Evolutionary conservation across 2,797 vertebrate genomes (phyloP).

Genomic region (Poeciliopsis gracilis): DNA sequence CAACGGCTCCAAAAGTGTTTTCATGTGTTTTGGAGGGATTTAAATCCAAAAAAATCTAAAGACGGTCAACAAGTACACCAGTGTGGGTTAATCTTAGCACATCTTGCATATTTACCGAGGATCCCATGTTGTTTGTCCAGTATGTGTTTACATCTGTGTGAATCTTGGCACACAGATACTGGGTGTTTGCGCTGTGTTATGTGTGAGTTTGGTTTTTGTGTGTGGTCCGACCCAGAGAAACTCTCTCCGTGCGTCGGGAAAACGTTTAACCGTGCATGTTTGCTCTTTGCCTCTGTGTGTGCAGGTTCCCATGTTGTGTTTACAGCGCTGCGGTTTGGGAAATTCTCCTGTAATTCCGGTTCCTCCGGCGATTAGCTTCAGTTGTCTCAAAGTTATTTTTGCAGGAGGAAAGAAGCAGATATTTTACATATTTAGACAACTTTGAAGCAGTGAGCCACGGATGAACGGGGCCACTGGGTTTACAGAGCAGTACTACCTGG

Average conservation of each 20-base stretch:
- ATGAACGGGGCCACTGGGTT: constrained; percentile 47
- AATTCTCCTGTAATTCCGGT: constrained; percentile 48
- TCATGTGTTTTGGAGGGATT: not conserved
- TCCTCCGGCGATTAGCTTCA: constrained; percentile 47
- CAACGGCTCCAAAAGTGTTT: constrained; percentile 6
- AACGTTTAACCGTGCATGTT: constrained; percentile 3
- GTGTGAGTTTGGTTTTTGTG: constrained; percentile 37
- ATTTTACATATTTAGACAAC: constrained; percentile 61
- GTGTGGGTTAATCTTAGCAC: constrained; percentile 27
- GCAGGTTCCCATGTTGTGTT: constrained; percentile 54
- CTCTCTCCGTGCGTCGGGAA: not conserved
- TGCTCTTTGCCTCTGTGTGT: constrained; percentile 11
- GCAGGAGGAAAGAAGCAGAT: constrained; percentile 50
- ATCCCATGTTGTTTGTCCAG: constrained; percentile 27
- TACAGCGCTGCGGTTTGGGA: constrained; percentile 41
- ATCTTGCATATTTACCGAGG: constrained; percentile 39
- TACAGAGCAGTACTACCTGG: constrained; percentile 17
- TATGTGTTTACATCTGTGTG: constrained; percentile 30
- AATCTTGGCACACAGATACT: constrained; percentile 19
- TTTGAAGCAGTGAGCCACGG: constrained; percentile 35
- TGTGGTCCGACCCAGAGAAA: constrained; percentile 56
- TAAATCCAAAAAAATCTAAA: constrained; percentile 16
- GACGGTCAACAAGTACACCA: constrained; percentile 34
- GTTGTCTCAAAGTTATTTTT: constrained; percentile 59
- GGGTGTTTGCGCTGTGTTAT: constrained; percentile 21